Percentiles rank a stretch among this genome's conserved stretches.
These are phyloP conservation scores for Grammomys dolichurus DNA, from an alignment of 2,113 vertebrate genomes.

Conservation along the genomic window DNA sequence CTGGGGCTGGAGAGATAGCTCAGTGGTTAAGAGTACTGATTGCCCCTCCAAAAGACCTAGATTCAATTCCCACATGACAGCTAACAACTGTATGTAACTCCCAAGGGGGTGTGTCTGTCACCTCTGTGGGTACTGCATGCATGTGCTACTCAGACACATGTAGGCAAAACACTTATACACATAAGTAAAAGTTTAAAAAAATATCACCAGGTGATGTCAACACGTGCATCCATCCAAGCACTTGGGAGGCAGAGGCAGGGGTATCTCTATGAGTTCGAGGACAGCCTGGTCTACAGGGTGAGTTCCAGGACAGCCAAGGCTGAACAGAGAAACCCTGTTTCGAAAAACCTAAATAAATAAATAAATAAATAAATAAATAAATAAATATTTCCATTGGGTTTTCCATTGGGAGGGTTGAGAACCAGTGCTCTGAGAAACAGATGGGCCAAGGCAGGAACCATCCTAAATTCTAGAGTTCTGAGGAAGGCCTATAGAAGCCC, in stretches of 20 bases:
- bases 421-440: neutral
- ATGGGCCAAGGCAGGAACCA: neutral
- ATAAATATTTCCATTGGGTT: too few species aligned
- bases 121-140: too few species aligned
- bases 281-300: too few species aligned
- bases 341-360: too few species aligned
- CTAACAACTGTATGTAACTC: neutral
- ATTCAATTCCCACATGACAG: neutral
- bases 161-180: neutral
- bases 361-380: too few species aligned
- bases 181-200: neutral
- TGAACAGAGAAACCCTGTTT: too few species aligned
- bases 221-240: too few species aligned
- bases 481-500: slow-evolving; percentile 12
- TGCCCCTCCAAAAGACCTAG: neutral
- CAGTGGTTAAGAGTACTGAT: neutral
- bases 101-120: neutral
- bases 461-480: slow-evolving; percentile 10
- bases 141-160: neutral
- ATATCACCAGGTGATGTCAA: neutral
- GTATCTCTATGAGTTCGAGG: too few species aligned
- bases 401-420: too few species aligned
- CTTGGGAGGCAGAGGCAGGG: too few species aligned
- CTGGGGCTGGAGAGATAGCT: neutral
- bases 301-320: too few species aligned